A percentile compares a stretch with the other conserved stretches of the same genome.
Evolutionary conservation across 2,888 invertebrate species (phyloP).

Genomic region (Orthosia gothica): DNA sequence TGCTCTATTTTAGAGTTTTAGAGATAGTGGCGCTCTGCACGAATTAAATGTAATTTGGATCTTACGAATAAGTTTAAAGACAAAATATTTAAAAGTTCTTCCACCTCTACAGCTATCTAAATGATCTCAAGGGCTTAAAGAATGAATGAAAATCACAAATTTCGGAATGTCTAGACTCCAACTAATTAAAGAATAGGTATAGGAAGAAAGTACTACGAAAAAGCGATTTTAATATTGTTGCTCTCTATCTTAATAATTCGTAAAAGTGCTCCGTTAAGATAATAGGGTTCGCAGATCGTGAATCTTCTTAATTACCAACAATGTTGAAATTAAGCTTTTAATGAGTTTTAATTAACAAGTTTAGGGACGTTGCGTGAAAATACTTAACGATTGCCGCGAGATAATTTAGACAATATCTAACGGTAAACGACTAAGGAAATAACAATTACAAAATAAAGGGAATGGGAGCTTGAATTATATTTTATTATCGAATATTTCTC

Average conservation of each 20-base stretch:
- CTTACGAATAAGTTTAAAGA: constrained; percentile 1
- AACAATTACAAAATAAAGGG: constrained; percentile 41
- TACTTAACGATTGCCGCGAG: constrained; percentile 79
- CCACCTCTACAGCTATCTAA: neutral
- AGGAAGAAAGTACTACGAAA: constrained; percentile 54
- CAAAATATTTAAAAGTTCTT: constrained; percentile 23
- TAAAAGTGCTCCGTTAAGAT: constrained; percentile 84
- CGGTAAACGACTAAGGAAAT: constrained; percentile 52
- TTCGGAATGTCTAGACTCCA: constrained; percentile 41
- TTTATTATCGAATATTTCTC: constrained; percentile 4
- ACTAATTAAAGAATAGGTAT: constrained; percentile 41
- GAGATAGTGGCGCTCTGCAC: constrained; percentile 14
- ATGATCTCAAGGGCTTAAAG: neutral
- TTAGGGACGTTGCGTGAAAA: constrained; percentile 84
- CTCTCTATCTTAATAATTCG: constrained; percentile 84
- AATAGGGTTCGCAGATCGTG: constrained; percentile 88
- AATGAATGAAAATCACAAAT: constrained; percentile 1
- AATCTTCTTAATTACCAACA: constrained; percentile 90
- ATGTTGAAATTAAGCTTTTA: constrained; percentile 89
- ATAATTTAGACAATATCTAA: constrained; percentile 72
- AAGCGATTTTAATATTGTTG: constrained; percentile 80
- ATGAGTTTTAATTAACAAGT: constrained; percentile 90
- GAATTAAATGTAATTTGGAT: constrained; percentile 27
- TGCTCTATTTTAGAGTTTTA: constrained; percentile 21
- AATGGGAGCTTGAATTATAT: constrained; percentile 19